These are phyloP conservation scores for Hydractinia symbiolongicarpus DNA, from an alignment of 30 jellyfish, hydroid and myxozoan genomes.

Conservation along the genomic window DNA sequence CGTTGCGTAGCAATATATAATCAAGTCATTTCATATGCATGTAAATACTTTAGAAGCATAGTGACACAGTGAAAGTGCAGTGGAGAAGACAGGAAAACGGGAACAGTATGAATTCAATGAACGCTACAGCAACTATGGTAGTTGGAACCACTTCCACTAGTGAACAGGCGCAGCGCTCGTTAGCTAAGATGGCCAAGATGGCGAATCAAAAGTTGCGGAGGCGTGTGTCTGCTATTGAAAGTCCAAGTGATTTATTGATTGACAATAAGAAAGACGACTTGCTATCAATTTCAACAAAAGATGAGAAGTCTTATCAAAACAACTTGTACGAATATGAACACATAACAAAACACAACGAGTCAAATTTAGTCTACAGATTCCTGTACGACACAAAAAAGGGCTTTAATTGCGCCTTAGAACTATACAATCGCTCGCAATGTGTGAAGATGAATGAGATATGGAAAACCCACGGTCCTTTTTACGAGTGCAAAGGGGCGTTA, in stretches of 20 bases:
- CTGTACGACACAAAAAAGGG: neutral
- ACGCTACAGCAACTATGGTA: too few species aligned
- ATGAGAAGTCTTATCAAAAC: neutral
- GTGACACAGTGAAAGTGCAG: too few species aligned
- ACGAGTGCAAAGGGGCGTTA: constrained; percentile 29
- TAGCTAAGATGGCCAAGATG: neutral
- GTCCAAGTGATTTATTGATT: constrained; percentile 8
- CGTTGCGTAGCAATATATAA: too few species aligned
- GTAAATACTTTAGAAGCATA: too few species aligned
- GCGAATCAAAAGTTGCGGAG: neutral
- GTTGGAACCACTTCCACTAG: too few species aligned
- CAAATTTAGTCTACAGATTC: neutral
- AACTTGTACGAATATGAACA: neutral
- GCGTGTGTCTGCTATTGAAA: constrained; percentile 19
- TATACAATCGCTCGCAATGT: constrained; percentile 22
- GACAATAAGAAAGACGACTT: constrained; percentile 9
- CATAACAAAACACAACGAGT: neutral
- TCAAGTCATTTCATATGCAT: too few species aligned
- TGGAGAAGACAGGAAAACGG: too few species aligned
- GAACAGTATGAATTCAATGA: too few species aligned
- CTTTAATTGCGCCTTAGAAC: constrained; percentile 19
- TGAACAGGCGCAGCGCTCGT: too few species aligned
- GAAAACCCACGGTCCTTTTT: constrained; percentile 10
- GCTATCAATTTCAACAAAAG: neutral
- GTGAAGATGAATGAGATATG: neutral